These are phyloP conservation scores for Eupithecia vulgata DNA, from an alignment of 2,888 invertebrate genomes.

Conservation along the genomic window DNA sequence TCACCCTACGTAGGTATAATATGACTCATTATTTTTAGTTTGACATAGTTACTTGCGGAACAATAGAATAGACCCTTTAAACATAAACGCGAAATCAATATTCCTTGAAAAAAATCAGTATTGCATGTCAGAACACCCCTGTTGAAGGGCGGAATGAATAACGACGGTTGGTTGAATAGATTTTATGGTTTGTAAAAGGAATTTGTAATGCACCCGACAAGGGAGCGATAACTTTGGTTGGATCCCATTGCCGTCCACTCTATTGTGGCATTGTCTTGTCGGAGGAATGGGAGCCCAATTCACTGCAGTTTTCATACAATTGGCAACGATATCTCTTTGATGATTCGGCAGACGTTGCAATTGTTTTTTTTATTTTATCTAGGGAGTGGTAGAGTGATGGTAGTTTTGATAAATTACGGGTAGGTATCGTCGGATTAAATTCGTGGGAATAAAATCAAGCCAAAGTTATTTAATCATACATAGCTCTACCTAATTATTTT, in stretches of 20 bases:
- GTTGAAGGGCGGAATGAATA: slow-evolving; percentile 56
- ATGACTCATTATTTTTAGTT: not conserved
- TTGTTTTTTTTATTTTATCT: not conserved
- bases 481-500: no score
- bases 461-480: not conserved
- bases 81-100: slow-evolving; percentile 38
- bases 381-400: not conserved
- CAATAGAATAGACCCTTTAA: slow-evolving; percentile 17
- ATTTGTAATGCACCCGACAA: slow-evolving; percentile 49
- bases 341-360: slow-evolving; percentile 2
- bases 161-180: slow-evolving; percentile 58
- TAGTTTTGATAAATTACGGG: not conserved
- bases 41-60: slow-evolving; percentile 19
- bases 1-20: not conserved
- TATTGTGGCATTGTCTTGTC: slow-evolving; percentile 26
- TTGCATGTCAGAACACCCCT: slow-evolving; percentile 44
- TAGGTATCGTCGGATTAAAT: not conserved
- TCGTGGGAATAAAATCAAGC: not conserved
- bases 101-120: slow-evolving; percentile 25
- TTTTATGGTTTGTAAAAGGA: slow-evolving; percentile 68
- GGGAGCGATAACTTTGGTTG: slow-evolving; percentile 39
- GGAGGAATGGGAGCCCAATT: slow-evolving; percentile 15
- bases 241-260: slow-evolving; percentile 31
- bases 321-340: slow-evolving; percentile 2
- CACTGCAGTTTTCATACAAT: slow-evolving; percentile 11